Evolutionary conservation across 2,888 invertebrate species (phyloP), one percentile per base, ranked within the genome.

Genomic region (Lepas anatifera): DNA sequence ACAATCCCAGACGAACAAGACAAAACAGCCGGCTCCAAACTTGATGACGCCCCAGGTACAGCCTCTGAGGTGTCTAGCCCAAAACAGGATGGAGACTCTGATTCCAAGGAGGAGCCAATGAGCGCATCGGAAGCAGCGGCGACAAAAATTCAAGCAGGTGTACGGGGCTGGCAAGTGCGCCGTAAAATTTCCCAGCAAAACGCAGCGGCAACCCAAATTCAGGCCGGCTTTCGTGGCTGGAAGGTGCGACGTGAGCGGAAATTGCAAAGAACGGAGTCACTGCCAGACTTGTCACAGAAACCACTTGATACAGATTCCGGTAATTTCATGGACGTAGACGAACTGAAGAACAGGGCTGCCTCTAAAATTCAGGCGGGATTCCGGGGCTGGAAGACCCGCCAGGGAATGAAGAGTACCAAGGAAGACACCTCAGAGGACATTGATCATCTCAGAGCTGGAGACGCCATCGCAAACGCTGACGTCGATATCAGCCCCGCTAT

Each of bases 91-190:
- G n/a, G n/a, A n/a, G n/a, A n/a, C n/a, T n/a, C n/a, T n/a, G n/a
- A n/a, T n/a, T n/a, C n/a, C n/a, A n/a, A n/a, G n/a, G 43, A 46
- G 22, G 11, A 27, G 11, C 4, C 27, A 27, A 10, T 11, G 48
- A 77, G 76, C 69, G 78, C 71, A 29, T 48, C 50, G 41, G 69
- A 73, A 43, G 52, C 66, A 58, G 71, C 79, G 10, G 87, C 87
- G 46, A 86, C 85, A 4, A 84, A 84, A 75, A 87, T 87, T 74
- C 87, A 87, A 79, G 86, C 87, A 8, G 86, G 87, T 67, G 85
- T 88, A 66, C 82, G 87, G 72, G 87, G 88, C 3, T 88, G 85
- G 77, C 82, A 87, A 76, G 85, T 85, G 48, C 81, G 87, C 67
- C 81, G 83, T 75, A 78, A 81, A 69, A 82, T 83, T 71, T 81